Evolutionary conservation across 2,113 vertebrate genomes (phyloP).

Genomic region (Macquaria australasica): DNA sequence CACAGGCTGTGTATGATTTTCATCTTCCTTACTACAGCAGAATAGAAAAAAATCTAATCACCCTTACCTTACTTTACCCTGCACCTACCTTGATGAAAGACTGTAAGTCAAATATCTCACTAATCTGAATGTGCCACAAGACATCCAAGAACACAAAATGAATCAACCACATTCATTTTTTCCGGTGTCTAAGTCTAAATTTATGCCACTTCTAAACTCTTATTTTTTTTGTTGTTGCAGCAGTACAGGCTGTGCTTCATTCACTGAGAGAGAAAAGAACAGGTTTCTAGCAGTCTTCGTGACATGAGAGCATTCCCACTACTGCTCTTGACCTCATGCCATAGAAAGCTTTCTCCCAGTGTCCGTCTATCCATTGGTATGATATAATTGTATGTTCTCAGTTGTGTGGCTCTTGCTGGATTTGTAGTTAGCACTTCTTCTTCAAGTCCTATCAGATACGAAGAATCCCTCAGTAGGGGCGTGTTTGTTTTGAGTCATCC

Average conservation of each 20-base stretch:
- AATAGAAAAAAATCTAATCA: neutral
- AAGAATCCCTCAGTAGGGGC: constrained; percentile 33
- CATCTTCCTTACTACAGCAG: neutral
- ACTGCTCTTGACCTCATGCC: constrained; percentile 39
- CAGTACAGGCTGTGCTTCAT: neutral
- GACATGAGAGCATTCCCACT: constrained; percentile 59
- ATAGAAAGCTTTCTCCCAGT: constrained; percentile 35
- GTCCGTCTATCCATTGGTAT: constrained; percentile 48
- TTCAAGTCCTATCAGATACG: constrained; percentile 47
- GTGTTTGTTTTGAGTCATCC: constrained; percentile 64
- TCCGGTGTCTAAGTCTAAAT: constrained; percentile 1
- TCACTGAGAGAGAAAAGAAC: constrained; percentile 12
- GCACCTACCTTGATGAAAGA: neutral
- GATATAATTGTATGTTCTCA: constrained; percentile 73
- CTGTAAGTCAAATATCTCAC: constrained; percentile 16
- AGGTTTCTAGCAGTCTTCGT: neutral
- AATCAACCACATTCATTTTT: constrained; percentile 10
- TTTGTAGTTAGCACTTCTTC: constrained; percentile 73
- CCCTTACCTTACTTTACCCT: neutral
- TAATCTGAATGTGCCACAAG: constrained; percentile 26
- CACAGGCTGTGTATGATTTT: neutral
- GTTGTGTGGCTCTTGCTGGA: constrained; percentile 64
- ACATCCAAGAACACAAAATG: constrained; percentile 17
- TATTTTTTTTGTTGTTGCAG: constrained; percentile 5
- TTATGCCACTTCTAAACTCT: neutral